Percentiles rank a stretch among this genome's conserved stretches.
phyloP scores from a whole-genome alignment of 2,888 invertebrate genomes.

The Eristalinus sepulchralis region DNA sequence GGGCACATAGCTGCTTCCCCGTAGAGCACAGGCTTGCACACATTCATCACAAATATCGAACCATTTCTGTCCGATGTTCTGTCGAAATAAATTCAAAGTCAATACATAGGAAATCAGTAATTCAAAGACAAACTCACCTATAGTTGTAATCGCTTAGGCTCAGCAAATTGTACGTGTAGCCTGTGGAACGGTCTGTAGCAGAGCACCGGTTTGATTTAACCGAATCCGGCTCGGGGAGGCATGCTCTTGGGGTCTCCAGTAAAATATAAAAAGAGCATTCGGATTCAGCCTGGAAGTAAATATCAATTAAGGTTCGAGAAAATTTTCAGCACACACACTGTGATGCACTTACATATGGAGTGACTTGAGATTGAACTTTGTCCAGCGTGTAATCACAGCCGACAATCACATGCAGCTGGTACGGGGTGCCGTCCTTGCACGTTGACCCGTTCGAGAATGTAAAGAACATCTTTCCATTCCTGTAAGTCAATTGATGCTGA shows the following conservation, averaged over 20 bases:
- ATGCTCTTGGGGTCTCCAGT: slow-evolving; percentile 78
- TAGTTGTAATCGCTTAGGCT: slow-evolving; percentile 78
- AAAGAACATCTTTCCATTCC: slow-evolving; percentile 78
- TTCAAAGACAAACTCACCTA: slow-evolving; percentile 69
- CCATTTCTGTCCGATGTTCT: slow-evolving; percentile 76
- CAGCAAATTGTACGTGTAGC: slow-evolving; percentile 77
- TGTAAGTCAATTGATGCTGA: slow-evolving; percentile 76
- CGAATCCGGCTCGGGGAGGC: slow-evolving; percentile 77
- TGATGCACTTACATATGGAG: slow-evolving; percentile 75
- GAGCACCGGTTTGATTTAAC: slow-evolving; percentile 76
- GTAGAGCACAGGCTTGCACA: slow-evolving; percentile 80
- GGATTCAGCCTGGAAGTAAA: slow-evolving; percentile 73
- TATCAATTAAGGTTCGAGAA: background rate
- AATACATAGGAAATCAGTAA: background rate
- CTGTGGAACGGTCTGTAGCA: slow-evolving; percentile 75
- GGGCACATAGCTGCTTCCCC: slow-evolving; percentile 79
- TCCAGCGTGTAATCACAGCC: slow-evolving; percentile 79
- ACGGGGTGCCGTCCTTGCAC: slow-evolving; percentile 75
- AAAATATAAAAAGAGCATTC: slow-evolving; percentile 77
- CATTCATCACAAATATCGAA: slow-evolving; percentile 78
- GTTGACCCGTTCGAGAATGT: slow-evolving; percentile 77
- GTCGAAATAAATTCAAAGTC: slow-evolving; percentile 24
- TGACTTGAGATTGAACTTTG: slow-evolving; percentile 74
- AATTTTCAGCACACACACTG: background rate
- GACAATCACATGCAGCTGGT: slow-evolving; percentile 76